Conservation (phyloP, 92 coral and sea anemone genomes). For the Zoanthus sociatus region DNA sequence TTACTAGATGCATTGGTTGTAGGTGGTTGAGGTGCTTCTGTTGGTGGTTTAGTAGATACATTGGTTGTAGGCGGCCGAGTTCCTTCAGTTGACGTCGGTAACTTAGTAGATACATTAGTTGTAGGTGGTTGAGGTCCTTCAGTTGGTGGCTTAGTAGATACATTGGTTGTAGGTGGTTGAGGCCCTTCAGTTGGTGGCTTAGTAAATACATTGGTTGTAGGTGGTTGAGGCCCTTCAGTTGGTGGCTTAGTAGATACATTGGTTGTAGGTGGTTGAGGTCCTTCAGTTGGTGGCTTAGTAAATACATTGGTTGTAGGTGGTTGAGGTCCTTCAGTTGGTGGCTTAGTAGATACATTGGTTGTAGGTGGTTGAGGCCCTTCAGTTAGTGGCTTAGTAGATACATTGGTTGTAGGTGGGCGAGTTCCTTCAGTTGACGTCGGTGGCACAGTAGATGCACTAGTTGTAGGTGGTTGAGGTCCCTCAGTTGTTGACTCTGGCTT, state of each 20-base stretch:
- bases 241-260: slow-evolving; percentile 13
- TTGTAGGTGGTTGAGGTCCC: neutral
- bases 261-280: slow-evolving; percentile 25
- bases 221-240: slow-evolving; percentile 1
- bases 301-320: slow-evolving; percentile 12
- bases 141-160: neutral
- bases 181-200: slow-evolving; percentile 24
- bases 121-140: neutral
- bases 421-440: slow-evolving; percentile 24
- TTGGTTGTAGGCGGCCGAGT: slow-evolving; percentile 31
- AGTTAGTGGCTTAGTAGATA: slow-evolving; percentile 14
- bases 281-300: slow-evolving; percentile 29
- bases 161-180: slow-evolving; percentile 14
- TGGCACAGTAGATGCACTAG: neutral
- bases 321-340: neutral
- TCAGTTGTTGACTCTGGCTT: slow-evolving; percentile 15
- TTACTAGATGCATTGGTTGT: slow-evolving; percentile 25
- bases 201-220: slow-evolving; percentile 9
- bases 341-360: slow-evolving; percentile 17
- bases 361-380: slow-evolving; percentile 29
- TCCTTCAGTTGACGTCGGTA: slow-evolving; percentile 20
- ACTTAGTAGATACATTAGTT: neutral
- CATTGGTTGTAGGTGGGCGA: slow-evolving; percentile 23
- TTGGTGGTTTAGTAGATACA: slow-evolving; percentile 18
- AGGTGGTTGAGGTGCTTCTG: slow-evolving; percentile 14